Evolutionary conservation across 1,140 invertebrate species (phyloP).

Genomic region (Stegodyphus dumicola): DNA sequence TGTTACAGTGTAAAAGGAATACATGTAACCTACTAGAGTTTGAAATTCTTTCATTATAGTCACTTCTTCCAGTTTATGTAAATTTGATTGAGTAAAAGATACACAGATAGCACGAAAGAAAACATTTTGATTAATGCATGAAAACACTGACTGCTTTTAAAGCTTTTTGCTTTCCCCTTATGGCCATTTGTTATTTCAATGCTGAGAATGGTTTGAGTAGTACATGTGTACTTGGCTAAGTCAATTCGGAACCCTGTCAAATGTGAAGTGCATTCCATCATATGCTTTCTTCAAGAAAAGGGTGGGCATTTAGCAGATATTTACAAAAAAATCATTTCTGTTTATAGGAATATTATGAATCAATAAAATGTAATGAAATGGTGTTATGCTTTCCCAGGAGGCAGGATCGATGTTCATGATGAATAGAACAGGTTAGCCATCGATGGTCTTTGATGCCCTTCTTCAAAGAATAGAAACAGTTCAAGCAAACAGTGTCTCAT

Average conservation of each 20-base stretch:
- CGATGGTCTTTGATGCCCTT: not conserved
- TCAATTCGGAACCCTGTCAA: not conserved
- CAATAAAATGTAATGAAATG: not conserved
- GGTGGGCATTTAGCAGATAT: not conserved
- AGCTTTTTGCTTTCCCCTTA: conserved; percentile 1
- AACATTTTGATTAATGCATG: no score
- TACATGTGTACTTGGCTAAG: not conserved
- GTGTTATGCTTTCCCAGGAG: not conserved
- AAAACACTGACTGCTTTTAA: no score
- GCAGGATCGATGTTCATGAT: conserved; percentile 13
- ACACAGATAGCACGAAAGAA: no score
- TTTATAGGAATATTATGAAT: not conserved
- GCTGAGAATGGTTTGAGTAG: conserved; percentile 7
- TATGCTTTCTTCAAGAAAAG: conserved; percentile 1
- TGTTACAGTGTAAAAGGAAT: no score
- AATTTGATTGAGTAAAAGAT: no score
- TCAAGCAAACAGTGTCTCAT: not conserved
- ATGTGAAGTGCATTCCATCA: not conserved
- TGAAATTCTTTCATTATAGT: no score
- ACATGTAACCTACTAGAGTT: no score
- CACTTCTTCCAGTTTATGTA: no score
- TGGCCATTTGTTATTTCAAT: not conserved
- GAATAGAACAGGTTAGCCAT: conserved; percentile 5
- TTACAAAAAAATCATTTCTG: conserved; percentile 1
- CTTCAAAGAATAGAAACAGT: not conserved